Evolutionary conservation across 2,113 vertebrate species (phyloP).

Genomic region (Stegostoma tigrinum): DNA sequence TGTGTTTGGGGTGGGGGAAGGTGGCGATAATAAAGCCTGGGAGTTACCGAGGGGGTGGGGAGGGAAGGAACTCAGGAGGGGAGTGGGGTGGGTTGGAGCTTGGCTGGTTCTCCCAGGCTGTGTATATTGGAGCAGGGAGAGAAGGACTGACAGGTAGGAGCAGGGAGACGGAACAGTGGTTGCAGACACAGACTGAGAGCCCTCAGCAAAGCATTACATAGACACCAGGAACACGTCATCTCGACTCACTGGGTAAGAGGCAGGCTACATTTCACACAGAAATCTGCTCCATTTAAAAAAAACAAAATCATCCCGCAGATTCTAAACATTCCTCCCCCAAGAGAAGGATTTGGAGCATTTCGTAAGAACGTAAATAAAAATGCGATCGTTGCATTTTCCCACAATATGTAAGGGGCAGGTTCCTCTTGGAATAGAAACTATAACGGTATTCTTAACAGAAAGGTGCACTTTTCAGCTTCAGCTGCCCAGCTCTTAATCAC

Average conservation of each 20-base stretch:
- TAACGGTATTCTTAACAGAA: no score
- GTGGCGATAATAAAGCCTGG: slow-evolving; percentile 52
- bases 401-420: no score
- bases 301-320: not conserved
- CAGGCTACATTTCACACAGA: not conserved
- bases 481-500: not conserved
- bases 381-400: not conserved
- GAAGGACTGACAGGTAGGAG: not conserved
- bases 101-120: not conserved
- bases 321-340: not conserved
- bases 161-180: not conserved
- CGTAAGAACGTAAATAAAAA: not conserved
- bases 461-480: not conserved
- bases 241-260: not conserved
- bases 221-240: not conserved
- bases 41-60: slow-evolving; percentile 56
- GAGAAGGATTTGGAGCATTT: no score
- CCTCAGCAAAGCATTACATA: slow-evolving; percentile 16
- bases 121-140: not conserved
- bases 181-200: not conserved
- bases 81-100: slow-evolving; percentile 57
- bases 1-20: slow-evolving; percentile 41
- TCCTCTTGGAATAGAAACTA: no score
- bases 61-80: not conserved
- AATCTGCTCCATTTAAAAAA: not conserved